A percentile compares a stretch with the other conserved stretches of the same genome.
phyloP scores from a whole-genome alignment of 2,113 vertebrate genomes.

The Camelus dromedarius region DNA sequence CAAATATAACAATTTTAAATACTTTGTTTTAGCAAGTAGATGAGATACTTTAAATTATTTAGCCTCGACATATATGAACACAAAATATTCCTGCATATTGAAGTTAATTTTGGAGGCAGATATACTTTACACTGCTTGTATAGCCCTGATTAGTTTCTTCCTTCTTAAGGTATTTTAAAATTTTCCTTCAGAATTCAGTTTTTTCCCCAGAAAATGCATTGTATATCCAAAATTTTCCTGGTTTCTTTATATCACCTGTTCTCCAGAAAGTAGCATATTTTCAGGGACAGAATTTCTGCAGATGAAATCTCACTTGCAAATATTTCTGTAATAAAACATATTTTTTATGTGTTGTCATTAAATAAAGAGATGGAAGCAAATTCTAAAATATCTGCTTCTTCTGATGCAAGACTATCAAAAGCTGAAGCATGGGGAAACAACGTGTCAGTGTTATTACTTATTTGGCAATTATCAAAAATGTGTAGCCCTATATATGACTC shows the following conservation, averaged over 20 bases:
- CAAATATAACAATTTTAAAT: constrained; percentile 14
- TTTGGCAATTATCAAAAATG: not conserved
- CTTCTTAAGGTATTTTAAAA: not conserved
- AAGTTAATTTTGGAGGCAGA: not conserved
- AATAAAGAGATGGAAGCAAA: not conserved
- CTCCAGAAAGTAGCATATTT: not conserved
- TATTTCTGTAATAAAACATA: not conserved
- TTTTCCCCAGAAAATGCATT: not conserved
- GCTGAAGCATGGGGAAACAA: not conserved
- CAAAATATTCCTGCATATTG: not conserved
- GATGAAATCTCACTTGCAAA: not conserved
- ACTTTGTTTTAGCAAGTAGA: not conserved
- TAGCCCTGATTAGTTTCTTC: not conserved
- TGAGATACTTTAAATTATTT: not conserved
- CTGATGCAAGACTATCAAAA: not conserved
- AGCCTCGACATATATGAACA: not conserved
- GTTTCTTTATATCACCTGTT: not conserved
- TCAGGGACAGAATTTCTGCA: not conserved
- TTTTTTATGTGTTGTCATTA: not conserved
- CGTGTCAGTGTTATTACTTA: not conserved
- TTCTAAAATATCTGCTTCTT: not conserved
- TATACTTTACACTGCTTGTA: not conserved
- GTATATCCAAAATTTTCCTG: not conserved
- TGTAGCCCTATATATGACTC: not conserved
- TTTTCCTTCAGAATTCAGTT: not conserved